Conservation (phyloP, 1,140 invertebrate species). For the Epicauta chinensis region DNA sequence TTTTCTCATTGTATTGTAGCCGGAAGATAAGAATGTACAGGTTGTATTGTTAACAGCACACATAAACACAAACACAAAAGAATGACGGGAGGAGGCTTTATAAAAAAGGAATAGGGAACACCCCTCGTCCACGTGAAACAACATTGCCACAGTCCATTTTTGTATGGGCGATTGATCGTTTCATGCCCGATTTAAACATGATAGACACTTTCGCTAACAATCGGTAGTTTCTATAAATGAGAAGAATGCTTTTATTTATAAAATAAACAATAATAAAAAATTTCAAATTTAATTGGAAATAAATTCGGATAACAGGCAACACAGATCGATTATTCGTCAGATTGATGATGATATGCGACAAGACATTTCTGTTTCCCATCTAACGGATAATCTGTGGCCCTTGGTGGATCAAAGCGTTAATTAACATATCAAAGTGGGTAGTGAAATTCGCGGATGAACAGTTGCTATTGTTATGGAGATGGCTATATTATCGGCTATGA, state of each 20-base stretch:
- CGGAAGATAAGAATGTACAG: neutral
- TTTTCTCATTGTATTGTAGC: too few species aligned
- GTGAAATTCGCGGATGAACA: slow-evolving; percentile 18
- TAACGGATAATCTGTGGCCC: slow-evolving; percentile 7
- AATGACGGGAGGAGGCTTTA: neutral
- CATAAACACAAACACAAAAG: slow-evolving; percentile 6
- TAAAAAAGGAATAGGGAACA: neutral
- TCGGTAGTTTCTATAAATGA: slow-evolving; percentile 3
- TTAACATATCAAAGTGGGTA: slow-evolving; percentile 24
- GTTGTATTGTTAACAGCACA: slow-evolving; percentile 14
- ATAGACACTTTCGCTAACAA: slow-evolving; percentile 21
- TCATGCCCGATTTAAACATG: slow-evolving; percentile 19
- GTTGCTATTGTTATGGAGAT: slow-evolving; percentile 22
- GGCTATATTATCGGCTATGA: slow-evolving; percentile 16
- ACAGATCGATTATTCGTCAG: too few species aligned
- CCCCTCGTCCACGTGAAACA: slow-evolving; percentile 19
- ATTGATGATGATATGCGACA: too few species aligned
- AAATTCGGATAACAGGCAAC: slow-evolving; percentile 3
- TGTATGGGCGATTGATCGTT: slow-evolving; percentile 21
- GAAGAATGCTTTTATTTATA: neutral
- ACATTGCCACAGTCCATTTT: slow-evolving; percentile 10
- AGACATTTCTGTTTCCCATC: slow-evolving; percentile 2
- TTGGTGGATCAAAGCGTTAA: slow-evolving; percentile 19
- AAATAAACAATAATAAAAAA: slow-evolving; percentile 2
- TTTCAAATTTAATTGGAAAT: neutral